phyloP scores from a whole-genome alignment of 2,888 invertebrate genomes.

The Synergus laeviventris region DNA sequence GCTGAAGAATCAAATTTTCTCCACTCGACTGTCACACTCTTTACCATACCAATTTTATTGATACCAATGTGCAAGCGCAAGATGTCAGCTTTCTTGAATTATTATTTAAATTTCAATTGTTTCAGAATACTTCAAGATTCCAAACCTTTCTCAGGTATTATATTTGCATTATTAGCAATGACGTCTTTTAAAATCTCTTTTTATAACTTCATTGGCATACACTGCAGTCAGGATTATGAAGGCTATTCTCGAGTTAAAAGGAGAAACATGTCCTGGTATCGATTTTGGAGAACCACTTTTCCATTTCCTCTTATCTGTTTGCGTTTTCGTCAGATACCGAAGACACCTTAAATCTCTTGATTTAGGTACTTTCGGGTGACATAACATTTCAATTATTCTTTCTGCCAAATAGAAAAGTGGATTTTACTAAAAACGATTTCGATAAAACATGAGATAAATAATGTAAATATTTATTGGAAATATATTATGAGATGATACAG shows the following conservation, averaged over 20 bases:
- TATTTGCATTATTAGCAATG: too few species aligned
- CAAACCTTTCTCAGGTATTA: too few species aligned
- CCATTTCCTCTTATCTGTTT: constrained; percentile 24
- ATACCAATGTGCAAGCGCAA: too few species aligned
- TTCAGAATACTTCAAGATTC: too few species aligned
- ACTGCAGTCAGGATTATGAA: background rate
- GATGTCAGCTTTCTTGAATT: too few species aligned
- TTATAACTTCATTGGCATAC: background rate
- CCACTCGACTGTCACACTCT: background rate
- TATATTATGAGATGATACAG: too few species aligned
- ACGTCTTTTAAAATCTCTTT: too few species aligned
- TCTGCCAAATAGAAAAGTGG: background rate
- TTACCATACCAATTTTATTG: too few species aligned
- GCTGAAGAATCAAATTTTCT: background rate
- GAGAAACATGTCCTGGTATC: background rate
- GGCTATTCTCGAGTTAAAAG: background rate
- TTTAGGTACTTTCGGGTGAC: background rate
- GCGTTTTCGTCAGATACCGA: constrained; percentile 17
- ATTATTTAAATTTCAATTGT: too few species aligned
- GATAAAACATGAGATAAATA: too few species aligned
- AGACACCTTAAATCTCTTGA: constrained; percentile 15
- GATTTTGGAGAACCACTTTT: constrained; percentile 6
- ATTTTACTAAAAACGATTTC: background rate
- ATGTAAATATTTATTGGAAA: too few species aligned
- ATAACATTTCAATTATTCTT: background rate